phyloP scores from a whole-genome alignment of 2,888 invertebrate genomes.

The Lottia scabra region DNA sequence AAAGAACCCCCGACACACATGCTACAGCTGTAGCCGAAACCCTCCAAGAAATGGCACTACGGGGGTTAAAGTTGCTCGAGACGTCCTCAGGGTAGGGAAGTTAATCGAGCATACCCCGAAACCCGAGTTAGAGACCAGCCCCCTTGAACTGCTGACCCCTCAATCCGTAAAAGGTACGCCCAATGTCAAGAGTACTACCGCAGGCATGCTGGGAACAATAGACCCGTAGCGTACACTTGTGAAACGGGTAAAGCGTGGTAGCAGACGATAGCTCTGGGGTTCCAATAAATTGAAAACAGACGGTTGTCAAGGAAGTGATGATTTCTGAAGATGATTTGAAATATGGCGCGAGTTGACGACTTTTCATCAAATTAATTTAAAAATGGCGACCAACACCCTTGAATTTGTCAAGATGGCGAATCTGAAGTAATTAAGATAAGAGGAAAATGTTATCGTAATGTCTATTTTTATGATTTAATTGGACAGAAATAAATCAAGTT shows the following conservation, averaged over 20 bases:
- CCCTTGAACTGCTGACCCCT: not conserved
- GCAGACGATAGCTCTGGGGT: not conserved
- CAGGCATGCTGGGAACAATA: not conserved
- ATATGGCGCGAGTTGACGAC: not conserved
- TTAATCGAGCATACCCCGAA: not conserved
- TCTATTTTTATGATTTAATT: too few species aligned
- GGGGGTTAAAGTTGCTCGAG: not conserved
- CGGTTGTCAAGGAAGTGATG: not conserved
- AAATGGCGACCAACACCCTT: too few species aligned
- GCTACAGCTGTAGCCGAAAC: too few species aligned
- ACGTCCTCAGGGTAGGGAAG: not conserved
- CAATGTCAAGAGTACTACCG: not conserved
- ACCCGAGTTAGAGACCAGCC: not conserved
- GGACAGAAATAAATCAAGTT: too few species aligned
- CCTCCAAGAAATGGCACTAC: not conserved
- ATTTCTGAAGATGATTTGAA: not conserved
- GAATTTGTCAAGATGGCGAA: too few species aligned
- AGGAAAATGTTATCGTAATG: too few species aligned
- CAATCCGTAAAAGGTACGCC: not conserved
- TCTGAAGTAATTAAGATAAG: too few species aligned
- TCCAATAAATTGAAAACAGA: not conserved
- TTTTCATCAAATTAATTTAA: too few species aligned
- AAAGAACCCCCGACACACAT: too few species aligned
- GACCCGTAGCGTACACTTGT: not conserved
- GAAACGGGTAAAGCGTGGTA: not conserved